Base-by-base conservation (phyloP, 2,797 vertebrate species). In the Iguana delicatissima region DNA sequence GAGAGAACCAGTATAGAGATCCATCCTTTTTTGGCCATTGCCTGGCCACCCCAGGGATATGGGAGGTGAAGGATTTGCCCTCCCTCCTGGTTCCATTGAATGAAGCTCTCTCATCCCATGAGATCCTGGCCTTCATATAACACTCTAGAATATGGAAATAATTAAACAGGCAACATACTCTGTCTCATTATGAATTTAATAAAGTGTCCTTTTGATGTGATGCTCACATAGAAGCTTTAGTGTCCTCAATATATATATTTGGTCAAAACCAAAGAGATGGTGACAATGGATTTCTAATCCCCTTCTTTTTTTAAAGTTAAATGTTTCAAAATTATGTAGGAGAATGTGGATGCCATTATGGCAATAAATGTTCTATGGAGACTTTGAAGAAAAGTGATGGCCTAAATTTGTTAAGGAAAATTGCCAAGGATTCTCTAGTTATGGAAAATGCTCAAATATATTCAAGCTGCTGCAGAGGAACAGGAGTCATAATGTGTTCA, bases 381-480 rank as follows among this genome's bases (percentile, higher is more conserved):
- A 46, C 67, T 62, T 50, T 81, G 79, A 85, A 85, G 76, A 79
- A 90, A 86, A 59, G 10, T n/a, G 35, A 72, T 24, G 73, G 29
- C 13, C 88, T 62, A 12, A 84, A 84, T 84, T 90, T 80, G 62
- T 76, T 59, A 79, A 67, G 62, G 62, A 80, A 26, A 50, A 69
- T 14, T 80, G 62, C 83, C 89, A 89, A 85, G 81, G 32, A 57
- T 85, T 86, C 52, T 72, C 52, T 14, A 12, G 50, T 86, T 42
- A 90, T 73, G 32, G 76, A 69, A 90, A 88, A 9, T 26, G 20
- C 67, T 55, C 32, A 67, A 80, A 57, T 80, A 18, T 50, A 12
- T 86, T 80, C 64, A 90, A 85, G 20, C 38, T 73, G 20, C 84
- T 46, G 14, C 80, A 85, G 89, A 72, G 22, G 64, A 69, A 20